Base-by-base conservation (phyloP, 2,888 invertebrate species). In the Hirtodrosophila histrioides region DNA sequence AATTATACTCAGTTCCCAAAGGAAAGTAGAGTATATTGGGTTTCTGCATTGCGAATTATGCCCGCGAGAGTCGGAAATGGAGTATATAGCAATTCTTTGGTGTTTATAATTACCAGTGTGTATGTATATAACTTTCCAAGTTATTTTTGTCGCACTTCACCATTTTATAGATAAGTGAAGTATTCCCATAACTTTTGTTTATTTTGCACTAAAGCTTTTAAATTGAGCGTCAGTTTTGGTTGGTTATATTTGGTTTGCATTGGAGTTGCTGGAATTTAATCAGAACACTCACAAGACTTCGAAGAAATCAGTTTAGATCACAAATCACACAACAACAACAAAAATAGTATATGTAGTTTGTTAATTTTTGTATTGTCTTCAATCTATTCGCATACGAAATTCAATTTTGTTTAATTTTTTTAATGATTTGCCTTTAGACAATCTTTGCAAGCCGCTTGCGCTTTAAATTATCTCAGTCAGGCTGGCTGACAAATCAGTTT, bases 401-500 rank as follows among this genome's bases (percentile, higher is more conserved):
- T 27, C 2, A 17, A 12, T 24, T 31, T 31, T 17, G 17, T 17
- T 17, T 17, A 17, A 17, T 17, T 17, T 17, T 17, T 17, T 17
- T 17, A 17, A 17, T 17, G 17, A 17, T 17, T 17, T 17, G 17
- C 17, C 17, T 31, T 31, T 9, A 31, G 31, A 31, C 7, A 8
- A 31, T 31, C 7, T 31, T 31, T 31, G 31, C 41, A 55, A 33
- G 37, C 33, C 35, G 40, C 17, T 7, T 35, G 50, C 9, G 50
- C 36, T 24, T 41, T 37, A 17, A 71, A 60, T 68, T 44, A 51
- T 53, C 17, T 31, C 51, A 56, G 57, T 55, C 43, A 43, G 55
- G 12, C 37, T 33, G 36, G 39, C 12, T 39, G 43, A 41, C 37
- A 76, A 81, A 71, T 81, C 66, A 61, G 50, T 69, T 75, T 73